These are phyloP conservation scores for Diadema setosum DNA, from an alignment of 35 echinoderm and acorn worm species.

Conservation along the genomic window DNA sequence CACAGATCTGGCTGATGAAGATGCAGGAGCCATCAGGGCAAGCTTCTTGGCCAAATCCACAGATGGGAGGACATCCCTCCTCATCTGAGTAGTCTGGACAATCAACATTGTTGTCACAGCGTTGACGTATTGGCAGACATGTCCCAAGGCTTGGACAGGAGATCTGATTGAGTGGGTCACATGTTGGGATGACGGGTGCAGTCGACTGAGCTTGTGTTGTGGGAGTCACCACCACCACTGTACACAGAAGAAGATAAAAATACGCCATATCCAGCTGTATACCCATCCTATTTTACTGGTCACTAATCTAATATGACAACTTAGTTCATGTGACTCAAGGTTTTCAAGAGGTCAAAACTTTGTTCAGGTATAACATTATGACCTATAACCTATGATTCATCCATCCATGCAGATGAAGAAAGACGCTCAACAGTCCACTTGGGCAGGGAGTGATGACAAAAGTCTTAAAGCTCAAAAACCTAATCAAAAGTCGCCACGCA, in stretches of 20 bases:
- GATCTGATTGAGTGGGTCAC: neutral
- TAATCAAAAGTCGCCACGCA: no score
- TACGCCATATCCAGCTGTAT: no score
- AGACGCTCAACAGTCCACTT: no score
- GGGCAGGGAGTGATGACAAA: no score
- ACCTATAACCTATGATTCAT: no score
- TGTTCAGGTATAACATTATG: no score
- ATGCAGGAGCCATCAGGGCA: conserved; percentile 1
- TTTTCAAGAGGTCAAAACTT: no score
- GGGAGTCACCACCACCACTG: neutral
- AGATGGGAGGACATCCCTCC: neutral
- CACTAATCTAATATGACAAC: no score
- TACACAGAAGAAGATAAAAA: neutral
- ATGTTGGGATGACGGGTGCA: neutral
- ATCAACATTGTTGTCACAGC: neutral
- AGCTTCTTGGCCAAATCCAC: neutral
- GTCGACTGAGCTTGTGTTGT: neutral
- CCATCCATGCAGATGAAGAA: no score
- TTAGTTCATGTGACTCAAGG: no score
- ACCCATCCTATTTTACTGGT: no score
- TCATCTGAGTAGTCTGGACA: neutral
- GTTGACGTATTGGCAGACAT: neutral
- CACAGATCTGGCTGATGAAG: neutral
- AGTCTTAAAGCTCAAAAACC: no score
- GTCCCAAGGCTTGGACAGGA: neutral